Base-by-base conservation (phyloP, 2,797 vertebrate genomes). In the Corythornis leucogaster region DNA sequence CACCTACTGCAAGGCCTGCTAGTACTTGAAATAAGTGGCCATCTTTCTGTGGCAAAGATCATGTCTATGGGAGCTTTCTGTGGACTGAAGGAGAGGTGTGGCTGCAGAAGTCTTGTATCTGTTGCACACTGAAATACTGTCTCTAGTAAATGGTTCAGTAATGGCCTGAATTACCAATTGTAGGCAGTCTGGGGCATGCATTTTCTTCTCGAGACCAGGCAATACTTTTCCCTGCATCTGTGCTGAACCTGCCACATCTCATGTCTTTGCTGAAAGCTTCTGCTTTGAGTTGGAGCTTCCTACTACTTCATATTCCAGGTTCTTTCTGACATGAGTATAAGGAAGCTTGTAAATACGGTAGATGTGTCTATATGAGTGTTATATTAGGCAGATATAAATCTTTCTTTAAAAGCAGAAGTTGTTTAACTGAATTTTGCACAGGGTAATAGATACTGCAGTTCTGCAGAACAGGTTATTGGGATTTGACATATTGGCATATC, bases 191-290 rank as follows among this genome's bases (percentile, higher is more conserved):
- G 51, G 57, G 59, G 4, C 15, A 2, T 12, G 55, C 35, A 4
- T 89, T 82, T 28, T 17, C 18, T 40, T 69, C 50, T 51, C 17
- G 28, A 88, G 53, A 48, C 58, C 55, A 69, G 85, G 40, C 46
- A 68, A 6, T 62, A 6, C n/a, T 80, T 87, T 42, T 28, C 8
- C 3, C n/a, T 71, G 20, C 38, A 6, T 58, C 57, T 64, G 7
- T 59, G 50, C 75, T 67, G 69, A 89, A n/a, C 43, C 68, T 80
- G 74, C 48, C 50, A 50, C 45, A 8, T 83, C 69, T 76, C 38
- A 15, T 54, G 33, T 82, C 78, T 87, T 78, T 63, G 21, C 69
- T 83, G 45, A 45, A 95, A 53, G 82, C 69, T 78, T 79, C 77
- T 86, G 58, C 80, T 51, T 15, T 42, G 55, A 81, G 48, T 67